These are phyloP conservation scores for Molothrus aeneus DNA, from an alignment of 2,797 vertebrate genomes.

Conservation along the genomic window DNA sequence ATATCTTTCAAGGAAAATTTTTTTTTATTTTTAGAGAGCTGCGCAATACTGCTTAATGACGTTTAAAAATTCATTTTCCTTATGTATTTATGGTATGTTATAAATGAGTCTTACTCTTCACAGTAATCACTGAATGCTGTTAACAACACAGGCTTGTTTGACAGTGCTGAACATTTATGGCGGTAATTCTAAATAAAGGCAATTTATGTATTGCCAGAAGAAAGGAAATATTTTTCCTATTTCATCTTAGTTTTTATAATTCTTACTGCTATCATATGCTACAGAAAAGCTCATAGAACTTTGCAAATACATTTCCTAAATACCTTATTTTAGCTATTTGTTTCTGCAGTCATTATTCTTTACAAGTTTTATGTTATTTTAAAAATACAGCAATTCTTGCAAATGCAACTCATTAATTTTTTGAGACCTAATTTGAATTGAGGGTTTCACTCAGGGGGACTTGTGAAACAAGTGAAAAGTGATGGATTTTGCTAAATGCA, in stretches of 20 bases:
- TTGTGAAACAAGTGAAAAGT: neutral
- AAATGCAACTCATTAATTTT: neutral
- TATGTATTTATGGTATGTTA: neutral
- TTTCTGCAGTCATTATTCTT: neutral
- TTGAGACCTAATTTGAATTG: neutral
- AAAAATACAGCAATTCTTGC: neutral
- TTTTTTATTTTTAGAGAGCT: neutral
- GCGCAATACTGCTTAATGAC: neutral
- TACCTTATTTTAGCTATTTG: neutral
- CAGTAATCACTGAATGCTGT: neutral
- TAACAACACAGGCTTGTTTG: neutral
- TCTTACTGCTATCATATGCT: neutral
- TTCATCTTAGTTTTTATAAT: slow-evolving; percentile 9
- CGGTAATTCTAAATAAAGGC: slow-evolving; percentile 28
- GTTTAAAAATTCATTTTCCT: neutral
- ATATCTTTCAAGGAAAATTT: neutral
- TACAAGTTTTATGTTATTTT: neutral
- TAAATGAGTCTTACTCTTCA: neutral
- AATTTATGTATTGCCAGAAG: neutral
- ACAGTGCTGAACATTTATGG: slow-evolving; percentile 16
- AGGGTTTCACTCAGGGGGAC: neutral
- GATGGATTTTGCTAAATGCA: neutral
- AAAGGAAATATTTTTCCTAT: slow-evolving; percentile 7
- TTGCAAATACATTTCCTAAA: neutral
- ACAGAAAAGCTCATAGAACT: neutral